phyloP scores from a whole-genome alignment of 2,888 invertebrate species.

The Agriopis marginaria region DNA sequence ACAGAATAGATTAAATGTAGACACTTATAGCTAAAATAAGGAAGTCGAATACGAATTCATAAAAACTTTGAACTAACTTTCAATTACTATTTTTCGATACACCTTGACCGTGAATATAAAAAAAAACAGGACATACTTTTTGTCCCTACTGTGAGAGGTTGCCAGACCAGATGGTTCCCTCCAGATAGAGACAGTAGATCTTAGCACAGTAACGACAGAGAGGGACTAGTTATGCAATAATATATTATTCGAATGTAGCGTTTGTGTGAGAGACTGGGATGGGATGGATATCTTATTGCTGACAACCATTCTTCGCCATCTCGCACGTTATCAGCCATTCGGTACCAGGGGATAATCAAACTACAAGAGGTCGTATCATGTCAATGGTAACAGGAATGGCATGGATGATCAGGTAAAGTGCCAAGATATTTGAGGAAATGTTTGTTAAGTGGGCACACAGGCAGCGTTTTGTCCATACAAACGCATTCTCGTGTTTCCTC shows the following conservation, averaged over 20 bases:
- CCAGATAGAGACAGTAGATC: conserved; percentile 16
- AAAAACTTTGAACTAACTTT: conserved; percentile 1
- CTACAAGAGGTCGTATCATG: conserved; percentile 61
- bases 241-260: conserved; percentile 3
- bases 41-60: background rate
- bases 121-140: conserved; percentile 22
- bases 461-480: too few species aligned
- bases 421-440: too few species aligned
- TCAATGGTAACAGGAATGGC: conserved; percentile 74
- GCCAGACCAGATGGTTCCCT: conserved; percentile 18
- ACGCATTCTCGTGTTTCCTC: too few species aligned
- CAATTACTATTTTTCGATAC: background rate
- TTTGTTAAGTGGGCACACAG: too few species aligned
- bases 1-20: background rate
- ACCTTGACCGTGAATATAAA: conserved; percentile 26
- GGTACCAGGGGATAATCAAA: conserved; percentile 52
- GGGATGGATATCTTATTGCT: background rate
- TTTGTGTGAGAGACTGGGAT: conserved; percentile 11
- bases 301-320: conserved; percentile 20
- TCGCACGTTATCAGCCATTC: conserved; percentile 9
- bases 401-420: conserved; percentile 67
- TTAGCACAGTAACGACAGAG: conserved; percentile 1
- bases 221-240: conserved; percentile 9
- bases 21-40: too few species aligned
- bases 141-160: conserved; percentile 19